A percentile compares a stretch with the other conserved stretches of the same genome.
Conservation (phyloP, 2,888 invertebrate species). For the Eristalinus sepulchralis region DNA sequence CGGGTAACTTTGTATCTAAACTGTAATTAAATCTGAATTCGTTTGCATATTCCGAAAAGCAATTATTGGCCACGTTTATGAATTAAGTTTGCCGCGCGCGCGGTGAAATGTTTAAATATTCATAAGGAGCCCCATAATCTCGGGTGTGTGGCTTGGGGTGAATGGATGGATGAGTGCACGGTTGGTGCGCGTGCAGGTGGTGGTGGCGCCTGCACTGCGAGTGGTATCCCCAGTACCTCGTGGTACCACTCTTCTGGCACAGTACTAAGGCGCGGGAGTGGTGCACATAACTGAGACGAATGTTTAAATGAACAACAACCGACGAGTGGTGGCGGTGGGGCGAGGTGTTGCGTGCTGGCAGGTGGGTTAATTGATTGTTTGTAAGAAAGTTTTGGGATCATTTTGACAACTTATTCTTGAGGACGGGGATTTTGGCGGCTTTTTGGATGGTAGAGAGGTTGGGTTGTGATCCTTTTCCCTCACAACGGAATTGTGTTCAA, state of each 20-base stretch:
- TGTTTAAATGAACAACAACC: background rate
- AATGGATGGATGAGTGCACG: conserved; percentile 50
- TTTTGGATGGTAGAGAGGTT: background rate
- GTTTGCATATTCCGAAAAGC: conserved; percentile 70
- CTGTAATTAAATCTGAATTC: conserved; percentile 71
- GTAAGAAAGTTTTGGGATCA: background rate
- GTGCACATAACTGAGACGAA: background rate
- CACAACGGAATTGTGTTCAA: too few relatives aligned
- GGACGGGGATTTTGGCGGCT: background rate
- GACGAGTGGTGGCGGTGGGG: background rate
- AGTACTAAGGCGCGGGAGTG: background rate
- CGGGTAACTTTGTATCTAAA: conserved; percentile 67
- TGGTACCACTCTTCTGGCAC: background rate
- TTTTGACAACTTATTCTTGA: background rate
- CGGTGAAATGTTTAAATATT: conserved; percentile 67
- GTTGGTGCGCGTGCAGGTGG: conserved; percentile 6
- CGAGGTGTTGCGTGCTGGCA: background rate
- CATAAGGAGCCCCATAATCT: conserved; percentile 65
- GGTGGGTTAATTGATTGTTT: background rate
- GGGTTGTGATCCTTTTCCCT: too few relatives aligned
- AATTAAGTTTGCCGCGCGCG: conserved; percentile 59
- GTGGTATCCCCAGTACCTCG: background rate
- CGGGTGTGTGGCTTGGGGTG: conserved; percentile 53
- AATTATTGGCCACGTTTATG: conserved; percentile 68
- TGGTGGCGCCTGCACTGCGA: conserved; percentile 27